Percentiles rank a stretch among this genome's conserved stretches.
Conservation (phyloP, 2,888 invertebrate species). For the Ormyrus labotus region DNA sequence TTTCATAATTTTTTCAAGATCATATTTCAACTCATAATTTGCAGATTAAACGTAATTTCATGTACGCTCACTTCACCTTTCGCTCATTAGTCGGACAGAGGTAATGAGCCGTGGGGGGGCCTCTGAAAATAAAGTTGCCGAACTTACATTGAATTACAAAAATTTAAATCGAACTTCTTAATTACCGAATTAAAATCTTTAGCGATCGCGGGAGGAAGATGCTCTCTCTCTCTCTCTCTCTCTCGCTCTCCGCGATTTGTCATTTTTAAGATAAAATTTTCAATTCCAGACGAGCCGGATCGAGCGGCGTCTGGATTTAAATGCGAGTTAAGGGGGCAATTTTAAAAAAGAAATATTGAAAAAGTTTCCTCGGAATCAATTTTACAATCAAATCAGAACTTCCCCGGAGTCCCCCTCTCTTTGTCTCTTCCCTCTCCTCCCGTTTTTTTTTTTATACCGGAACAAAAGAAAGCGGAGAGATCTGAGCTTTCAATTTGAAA, state of each 20-base stretch:
- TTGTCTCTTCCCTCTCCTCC: background rate
- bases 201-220: background rate
- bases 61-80: too few relatives aligned
- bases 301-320: conserved; percentile 14
- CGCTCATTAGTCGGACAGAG: too few relatives aligned
- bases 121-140: background rate
- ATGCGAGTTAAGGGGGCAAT: conserved; percentile 43
- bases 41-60: too few relatives aligned
- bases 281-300: conserved; percentile 34
- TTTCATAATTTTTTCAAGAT: too few relatives aligned
- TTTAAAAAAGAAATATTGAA: conserved; percentile 56
- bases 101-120: too few relatives aligned
- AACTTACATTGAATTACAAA: background rate
- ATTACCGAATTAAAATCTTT: conserved; percentile 28
- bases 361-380: conserved; percentile 54
- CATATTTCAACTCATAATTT: too few relatives aligned
- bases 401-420: background rate
- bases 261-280: conserved; percentile 46
- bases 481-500: conserved; percentile 51
- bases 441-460: background rate
- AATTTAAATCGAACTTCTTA: conserved; percentile 8
- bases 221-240: too few relatives aligned
- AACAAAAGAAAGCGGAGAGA: conserved; percentile 8
- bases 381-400: conserved; percentile 54
- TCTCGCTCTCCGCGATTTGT: conserved; percentile 11